Conservation (phyloP, 2,113 vertebrate species). For the Hiodon tergisus region DNA sequence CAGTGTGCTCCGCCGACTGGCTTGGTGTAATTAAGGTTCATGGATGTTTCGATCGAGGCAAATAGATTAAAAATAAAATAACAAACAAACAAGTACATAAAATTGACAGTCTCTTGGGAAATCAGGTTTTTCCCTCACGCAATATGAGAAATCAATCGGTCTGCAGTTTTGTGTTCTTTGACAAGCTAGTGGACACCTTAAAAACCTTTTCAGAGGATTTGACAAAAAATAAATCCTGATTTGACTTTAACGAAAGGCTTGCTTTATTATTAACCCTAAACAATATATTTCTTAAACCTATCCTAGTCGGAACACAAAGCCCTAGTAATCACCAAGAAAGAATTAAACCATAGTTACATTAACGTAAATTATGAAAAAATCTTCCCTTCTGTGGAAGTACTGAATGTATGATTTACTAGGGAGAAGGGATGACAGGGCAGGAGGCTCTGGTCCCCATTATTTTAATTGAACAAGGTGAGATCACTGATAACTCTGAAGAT, state of each 20-base stretch:
- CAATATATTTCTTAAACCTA: background rate
- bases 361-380: too few species aligned
- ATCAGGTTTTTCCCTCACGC: background rate
- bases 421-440: too few species aligned
- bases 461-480: too few species aligned
- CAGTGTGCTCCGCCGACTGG: background rate
- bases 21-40: conserved; percentile 17
- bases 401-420: background rate
- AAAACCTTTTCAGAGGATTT: background rate
- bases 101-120: background rate
- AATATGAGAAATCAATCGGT: background rate
- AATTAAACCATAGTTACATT: too few species aligned
- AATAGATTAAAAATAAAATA: conserved; percentile 19
- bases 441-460: too few species aligned
- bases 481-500: too few species aligned
- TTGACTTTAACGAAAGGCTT: background rate
- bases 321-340: too few species aligned
- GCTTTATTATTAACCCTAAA: background rate
- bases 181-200: background rate
- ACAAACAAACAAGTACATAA: conserved; percentile 3
- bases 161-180: background rate
- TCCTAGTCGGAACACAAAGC: background rate
- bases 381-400: background rate
- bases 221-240: background rate
- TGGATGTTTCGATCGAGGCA: conserved; percentile 1